Evolutionary conservation across 2,113 vertebrate genomes (phyloP).

Genomic region (Tamias sibiricus): DNA sequence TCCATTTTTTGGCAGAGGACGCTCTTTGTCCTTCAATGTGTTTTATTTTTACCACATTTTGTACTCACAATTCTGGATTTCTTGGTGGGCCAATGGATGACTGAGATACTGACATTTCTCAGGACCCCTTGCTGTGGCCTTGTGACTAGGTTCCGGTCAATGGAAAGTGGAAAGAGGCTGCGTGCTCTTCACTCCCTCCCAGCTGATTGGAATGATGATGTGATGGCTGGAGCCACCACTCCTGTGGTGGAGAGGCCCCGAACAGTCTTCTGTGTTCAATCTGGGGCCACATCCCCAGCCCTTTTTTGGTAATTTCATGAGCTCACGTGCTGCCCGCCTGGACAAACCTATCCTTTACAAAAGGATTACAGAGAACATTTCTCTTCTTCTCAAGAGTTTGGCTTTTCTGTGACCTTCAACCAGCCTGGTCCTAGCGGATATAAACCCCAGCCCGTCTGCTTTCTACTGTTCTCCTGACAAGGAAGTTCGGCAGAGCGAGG

Average conservation of each 20-base stretch:
- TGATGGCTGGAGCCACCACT: not conserved
- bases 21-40: too few species aligned
- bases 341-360: not conserved
- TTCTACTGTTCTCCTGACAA: not conserved
- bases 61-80: not conserved
- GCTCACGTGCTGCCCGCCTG: not conserved
- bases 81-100: not conserved
- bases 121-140: not conserved
- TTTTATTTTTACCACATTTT: too few species aligned
- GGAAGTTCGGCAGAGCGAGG: fast-evolving
- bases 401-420: not conserved
- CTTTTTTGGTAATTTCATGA: too few species aligned
- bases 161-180: too few species aligned
- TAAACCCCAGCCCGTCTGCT: too few species aligned
- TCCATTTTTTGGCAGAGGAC: too few species aligned
- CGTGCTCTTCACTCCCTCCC: not conserved
- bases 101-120: not conserved
- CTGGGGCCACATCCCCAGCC: too few species aligned
- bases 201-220: not conserved
- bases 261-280: too few species aligned
- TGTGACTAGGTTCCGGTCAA: too few species aligned
- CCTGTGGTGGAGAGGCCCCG: too few species aligned
- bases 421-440: fast-evolving
- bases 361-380: not conserved
- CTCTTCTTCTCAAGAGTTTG: not conserved